Evolutionary conservation across 2,113 vertebrate genomes (phyloP).

Genomic region (Gallinago undulata): DNA sequence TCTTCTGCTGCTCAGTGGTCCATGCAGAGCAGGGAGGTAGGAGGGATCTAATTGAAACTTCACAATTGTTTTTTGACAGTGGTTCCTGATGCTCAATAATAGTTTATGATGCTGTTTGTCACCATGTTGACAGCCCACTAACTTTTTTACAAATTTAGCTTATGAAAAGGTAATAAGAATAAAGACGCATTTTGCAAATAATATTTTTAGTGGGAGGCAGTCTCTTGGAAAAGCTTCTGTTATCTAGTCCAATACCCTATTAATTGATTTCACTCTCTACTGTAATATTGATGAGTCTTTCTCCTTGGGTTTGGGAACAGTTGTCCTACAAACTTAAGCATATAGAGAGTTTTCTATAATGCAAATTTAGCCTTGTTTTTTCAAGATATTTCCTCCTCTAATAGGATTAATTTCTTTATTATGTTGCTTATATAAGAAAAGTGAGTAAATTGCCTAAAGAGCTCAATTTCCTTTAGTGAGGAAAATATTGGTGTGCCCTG

Average conservation of each 20-base stretch:
- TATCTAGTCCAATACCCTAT: background rate
- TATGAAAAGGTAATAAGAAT: background rate
- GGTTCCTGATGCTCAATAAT: background rate
- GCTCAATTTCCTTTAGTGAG: background rate
- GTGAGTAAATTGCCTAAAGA: constrained; percentile 23
- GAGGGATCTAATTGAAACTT: background rate
- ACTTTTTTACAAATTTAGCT: background rate
- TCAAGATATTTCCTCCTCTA: background rate
- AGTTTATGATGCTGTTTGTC: background rate
- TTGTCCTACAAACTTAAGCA: background rate
- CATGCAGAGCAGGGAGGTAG: background rate
- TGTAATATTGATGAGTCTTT: background rate
- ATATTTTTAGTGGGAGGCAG: background rate
- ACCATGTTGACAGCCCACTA: background rate
- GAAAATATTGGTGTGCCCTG: constrained; percentile 43
- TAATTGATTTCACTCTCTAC: background rate
- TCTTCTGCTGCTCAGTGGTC: background rate
- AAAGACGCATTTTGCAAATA: background rate
- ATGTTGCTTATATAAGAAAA: constrained; percentile 2
- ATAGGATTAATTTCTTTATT: background rate
- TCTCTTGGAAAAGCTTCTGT: background rate
- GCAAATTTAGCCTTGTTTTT: background rate
- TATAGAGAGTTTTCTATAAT: background rate
- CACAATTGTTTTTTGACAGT: background rate
- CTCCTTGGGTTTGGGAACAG: background rate